A percentile compares a stretch with the other conserved stretches of the same genome.
Conservation (phyloP, 2,113 vertebrate genomes). For the Tetrao urogallus region DNA sequence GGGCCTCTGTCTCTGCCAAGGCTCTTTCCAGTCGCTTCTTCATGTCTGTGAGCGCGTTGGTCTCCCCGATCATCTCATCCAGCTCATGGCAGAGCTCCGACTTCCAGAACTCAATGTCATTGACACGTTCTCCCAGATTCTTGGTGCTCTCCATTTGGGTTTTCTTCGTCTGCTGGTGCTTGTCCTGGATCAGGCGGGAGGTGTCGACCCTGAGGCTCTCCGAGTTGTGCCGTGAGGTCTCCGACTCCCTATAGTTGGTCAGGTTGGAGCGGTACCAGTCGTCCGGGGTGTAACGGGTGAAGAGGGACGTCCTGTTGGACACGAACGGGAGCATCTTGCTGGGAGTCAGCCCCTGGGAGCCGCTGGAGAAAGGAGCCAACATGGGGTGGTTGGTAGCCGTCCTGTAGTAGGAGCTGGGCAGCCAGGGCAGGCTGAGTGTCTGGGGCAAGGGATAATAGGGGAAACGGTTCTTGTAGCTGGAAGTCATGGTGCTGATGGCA, state of each 20-base stretch:
- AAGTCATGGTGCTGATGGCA: conserved; percentile 83
- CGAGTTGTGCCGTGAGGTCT: conserved; percentile 83
- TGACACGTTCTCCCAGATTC: conserved; percentile 87
- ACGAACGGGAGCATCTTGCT: conserved; percentile 83
- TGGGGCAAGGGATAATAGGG: conserved; percentile 75
- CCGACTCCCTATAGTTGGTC: conserved; percentile 86
- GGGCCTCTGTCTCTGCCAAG: conserved; percentile 86
- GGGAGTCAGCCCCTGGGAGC: conserved; percentile 75
- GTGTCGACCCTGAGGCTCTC: conserved; percentile 89
- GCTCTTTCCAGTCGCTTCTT: conserved; percentile 90
- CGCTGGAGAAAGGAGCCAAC: conserved; percentile 72
- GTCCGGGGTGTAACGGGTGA: conserved; percentile 85
- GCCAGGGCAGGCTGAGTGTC: conserved; percentile 83
- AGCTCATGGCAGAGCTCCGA: conserved; percentile 89
- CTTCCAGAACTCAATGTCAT: conserved; percentile 91
- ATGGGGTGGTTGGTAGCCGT: conserved; percentile 72
- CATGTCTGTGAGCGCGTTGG: conserved; percentile 81
- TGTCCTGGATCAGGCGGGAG: conserved; percentile 87
- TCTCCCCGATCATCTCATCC: conserved; percentile 91
- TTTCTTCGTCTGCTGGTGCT: conserved; percentile 84
- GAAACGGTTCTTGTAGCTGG: conserved; percentile 83
- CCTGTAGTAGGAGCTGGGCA: conserved; percentile 83
- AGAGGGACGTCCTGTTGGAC: conserved; percentile 81
- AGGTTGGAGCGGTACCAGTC: conserved; percentile 92
- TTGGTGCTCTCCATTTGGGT: conserved; percentile 85